These are phyloP conservation scores for Tokudaia muenninki DNA, from an alignment of 2,797 vertebrate species.

Conservation along the genomic window DNA sequence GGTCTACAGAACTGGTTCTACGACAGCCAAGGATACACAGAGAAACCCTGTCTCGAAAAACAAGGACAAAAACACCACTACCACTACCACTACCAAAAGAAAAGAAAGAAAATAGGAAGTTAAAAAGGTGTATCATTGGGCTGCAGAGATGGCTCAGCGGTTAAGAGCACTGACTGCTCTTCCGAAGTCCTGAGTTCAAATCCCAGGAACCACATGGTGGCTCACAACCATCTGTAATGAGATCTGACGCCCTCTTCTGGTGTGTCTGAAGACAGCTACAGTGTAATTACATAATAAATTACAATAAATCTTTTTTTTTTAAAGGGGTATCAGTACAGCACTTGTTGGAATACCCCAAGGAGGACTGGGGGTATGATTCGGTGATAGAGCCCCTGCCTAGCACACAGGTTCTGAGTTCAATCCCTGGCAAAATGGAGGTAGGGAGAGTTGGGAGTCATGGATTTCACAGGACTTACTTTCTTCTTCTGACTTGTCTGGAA, in stretches of 20 bases:
- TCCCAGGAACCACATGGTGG: no score
- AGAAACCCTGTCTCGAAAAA: not conserved
- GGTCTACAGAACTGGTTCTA: not conserved
- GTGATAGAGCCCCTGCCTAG: not conserved
- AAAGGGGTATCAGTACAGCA: no score
- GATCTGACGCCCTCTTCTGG: no score
- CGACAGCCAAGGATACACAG: not conserved
- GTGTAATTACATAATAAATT: no score
- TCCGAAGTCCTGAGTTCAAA: no score
- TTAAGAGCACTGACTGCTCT: no score
- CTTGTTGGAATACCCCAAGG: not conserved
- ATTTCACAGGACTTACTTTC: constrained; percentile 63
- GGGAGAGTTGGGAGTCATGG: not conserved
- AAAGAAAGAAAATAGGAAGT: not conserved
- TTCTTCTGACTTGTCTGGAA: constrained; percentile 69
- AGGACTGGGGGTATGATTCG: not conserved
- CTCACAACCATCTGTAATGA: no score
- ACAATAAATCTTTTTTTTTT: no score
- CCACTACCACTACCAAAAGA: no score
- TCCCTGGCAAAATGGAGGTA: no score
- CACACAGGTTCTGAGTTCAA: not conserved
- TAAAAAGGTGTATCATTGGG: not conserved
- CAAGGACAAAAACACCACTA: not conserved
- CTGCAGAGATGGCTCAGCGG: no score
- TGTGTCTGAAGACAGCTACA: no score